phyloP scores from a whole-genome alignment of 1,140 invertebrate genomes.

The Diorhabda carinulata region DNA sequence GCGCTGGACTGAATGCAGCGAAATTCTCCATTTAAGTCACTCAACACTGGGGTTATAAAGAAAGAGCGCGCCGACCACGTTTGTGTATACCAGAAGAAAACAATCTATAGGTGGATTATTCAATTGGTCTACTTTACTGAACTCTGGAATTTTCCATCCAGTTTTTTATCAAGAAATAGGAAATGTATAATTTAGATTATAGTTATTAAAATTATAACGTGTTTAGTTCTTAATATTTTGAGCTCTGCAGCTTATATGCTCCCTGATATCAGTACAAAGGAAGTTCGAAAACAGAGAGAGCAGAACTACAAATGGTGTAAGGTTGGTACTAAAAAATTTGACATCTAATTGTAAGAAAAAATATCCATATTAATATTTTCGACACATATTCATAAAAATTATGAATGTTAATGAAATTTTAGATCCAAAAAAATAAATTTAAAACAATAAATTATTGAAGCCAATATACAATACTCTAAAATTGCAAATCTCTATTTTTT shows the following conservation, averaged over 20 bases:
- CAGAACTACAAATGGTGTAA: too few species aligned
- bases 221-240: neutral
- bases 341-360: neutral
- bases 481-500: neutral
- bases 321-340: constrained; percentile 3
- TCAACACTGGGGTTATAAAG: too few species aligned
- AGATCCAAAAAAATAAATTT: constrained; percentile 3
- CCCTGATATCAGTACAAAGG: neutral
- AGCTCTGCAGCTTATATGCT: neutral
- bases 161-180: neutral
- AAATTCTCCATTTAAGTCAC: too few species aligned
- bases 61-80: too few species aligned
- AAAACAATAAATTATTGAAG: neutral
- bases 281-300: too few species aligned
- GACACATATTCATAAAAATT: too few species aligned
- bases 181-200: neutral
- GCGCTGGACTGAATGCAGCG: too few species aligned
- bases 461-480: neutral
- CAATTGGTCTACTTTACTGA: neutral
- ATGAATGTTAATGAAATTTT: neutral
- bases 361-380: neutral
- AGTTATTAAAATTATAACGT: neutral
- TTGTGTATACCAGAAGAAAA: too few species aligned
- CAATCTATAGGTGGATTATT: neutral
- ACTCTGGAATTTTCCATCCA: neutral